Conservation (phyloP, 1,140 invertebrate genomes). For the Drosophila leontia region DNA sequence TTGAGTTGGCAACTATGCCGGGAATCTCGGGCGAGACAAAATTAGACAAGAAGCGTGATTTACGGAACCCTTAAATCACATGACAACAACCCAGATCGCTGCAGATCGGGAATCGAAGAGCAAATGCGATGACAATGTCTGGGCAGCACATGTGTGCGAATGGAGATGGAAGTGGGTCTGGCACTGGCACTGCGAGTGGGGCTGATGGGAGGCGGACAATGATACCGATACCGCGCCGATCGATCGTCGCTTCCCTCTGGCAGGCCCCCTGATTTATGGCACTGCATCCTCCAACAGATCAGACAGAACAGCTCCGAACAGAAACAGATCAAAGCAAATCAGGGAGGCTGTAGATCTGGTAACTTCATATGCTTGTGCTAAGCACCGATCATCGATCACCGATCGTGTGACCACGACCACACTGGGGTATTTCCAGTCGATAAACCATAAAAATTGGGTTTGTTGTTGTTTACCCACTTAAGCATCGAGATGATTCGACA, state of each 20-base stretch:
- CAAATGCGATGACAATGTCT: constrained; percentile 70
- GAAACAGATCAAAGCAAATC: constrained; percentile 66
- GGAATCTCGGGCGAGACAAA: constrained; percentile 79
- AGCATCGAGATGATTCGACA: constrained; percentile 23
- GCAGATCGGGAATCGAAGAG: constrained; percentile 73
- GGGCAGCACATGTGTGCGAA: constrained; percentile 70
- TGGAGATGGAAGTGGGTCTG: constrained; percentile 21
- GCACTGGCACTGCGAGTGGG: constrained; percentile 1
- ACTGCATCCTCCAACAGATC: constrained; percentile 43
- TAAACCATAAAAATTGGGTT: constrained; percentile 20
- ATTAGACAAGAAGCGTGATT: constrained; percentile 81
- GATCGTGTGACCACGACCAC: constrained; percentile 20
- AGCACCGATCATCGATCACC: constrained; percentile 53
- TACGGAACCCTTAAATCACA: constrained; percentile 82
- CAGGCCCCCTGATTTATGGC: constrained; percentile 65
- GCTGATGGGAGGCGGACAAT: constrained; percentile 32
- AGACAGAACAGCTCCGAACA: constrained; percentile 4
- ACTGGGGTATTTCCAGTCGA: constrained; percentile 44
- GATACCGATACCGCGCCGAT: constrained; percentile 51
- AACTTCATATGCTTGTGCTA: constrained; percentile 61
- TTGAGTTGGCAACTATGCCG: constrained; percentile 77
- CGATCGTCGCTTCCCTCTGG: constrained; percentile 49
- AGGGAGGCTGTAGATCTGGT: constrained; percentile 33
- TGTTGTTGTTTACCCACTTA: constrained; percentile 40
- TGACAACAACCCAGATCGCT: constrained; percentile 49